A percentile compares a stretch with the other conserved stretches of the same genome.
These are phyloP conservation scores for Gibbula magus DNA, from an alignment of 2,888 invertebrate species.

Conservation along the genomic window DNA sequence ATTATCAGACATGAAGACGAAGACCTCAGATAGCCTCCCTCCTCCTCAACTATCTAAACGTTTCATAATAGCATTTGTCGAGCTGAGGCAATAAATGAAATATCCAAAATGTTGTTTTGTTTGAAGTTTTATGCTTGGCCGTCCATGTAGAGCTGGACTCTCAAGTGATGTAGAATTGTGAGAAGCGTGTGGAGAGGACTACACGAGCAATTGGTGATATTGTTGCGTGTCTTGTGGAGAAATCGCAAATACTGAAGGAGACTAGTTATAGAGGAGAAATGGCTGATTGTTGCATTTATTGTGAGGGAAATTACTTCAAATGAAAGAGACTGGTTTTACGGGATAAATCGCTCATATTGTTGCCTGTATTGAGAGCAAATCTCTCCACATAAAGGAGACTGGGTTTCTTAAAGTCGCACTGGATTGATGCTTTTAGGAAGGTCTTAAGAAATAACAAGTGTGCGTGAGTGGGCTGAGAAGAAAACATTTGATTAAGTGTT, in stretches of 20 bases:
- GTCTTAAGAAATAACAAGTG: not conserved
- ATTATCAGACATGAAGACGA: constrained; percentile 18
- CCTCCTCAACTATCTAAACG: not conserved
- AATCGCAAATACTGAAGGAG: too few species aligned
- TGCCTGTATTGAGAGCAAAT: not conserved
- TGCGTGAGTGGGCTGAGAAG: not conserved
- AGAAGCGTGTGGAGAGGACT: too few species aligned
- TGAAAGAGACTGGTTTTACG: not conserved
- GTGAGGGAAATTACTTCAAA: not conserved
- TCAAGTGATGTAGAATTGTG: too few species aligned
- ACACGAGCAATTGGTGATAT: too few species aligned
- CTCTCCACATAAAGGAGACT: not conserved
- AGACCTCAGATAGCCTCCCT: not conserved
- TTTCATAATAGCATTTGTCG: constrained; percentile 18
- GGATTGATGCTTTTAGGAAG: not conserved
- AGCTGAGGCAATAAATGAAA: not conserved
- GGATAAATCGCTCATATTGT: not conserved
- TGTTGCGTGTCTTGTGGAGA: too few species aligned
- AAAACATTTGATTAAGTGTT: constrained; percentile 9
- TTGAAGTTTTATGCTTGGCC: too few species aligned
- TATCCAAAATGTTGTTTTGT: not conserved
- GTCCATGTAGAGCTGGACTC: too few species aligned
- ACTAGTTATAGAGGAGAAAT: too few species aligned
- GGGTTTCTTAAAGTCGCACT: not conserved
- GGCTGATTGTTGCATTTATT: not conserved